phyloP scores from a whole-genome alignment of 2,888 invertebrate species.

The Chrysolina haemoptera region DNA sequence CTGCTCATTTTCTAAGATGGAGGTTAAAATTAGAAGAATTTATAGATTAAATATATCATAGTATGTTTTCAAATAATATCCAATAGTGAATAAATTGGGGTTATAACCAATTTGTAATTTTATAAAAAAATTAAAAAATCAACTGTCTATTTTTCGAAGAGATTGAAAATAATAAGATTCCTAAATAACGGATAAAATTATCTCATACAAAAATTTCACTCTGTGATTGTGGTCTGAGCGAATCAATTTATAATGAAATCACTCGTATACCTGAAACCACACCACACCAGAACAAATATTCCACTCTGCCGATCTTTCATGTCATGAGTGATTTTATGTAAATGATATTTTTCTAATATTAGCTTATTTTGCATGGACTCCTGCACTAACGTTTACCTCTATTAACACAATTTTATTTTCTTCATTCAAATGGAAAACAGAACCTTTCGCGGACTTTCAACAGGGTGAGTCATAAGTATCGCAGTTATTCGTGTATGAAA shows the following conservation, averaged over 20 bases:
- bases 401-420: slow-evolving; percentile 25
- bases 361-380: not conserved
- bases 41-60: too few relatives aligned
- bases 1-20: too few relatives aligned
- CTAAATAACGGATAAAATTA: too few relatives aligned
- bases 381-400: slow-evolving; percentile 1
- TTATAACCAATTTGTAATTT: too few relatives aligned
- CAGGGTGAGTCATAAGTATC: slow-evolving; percentile 22
- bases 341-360: not conserved
- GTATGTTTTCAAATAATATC: too few relatives aligned
- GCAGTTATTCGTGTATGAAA: not conserved
- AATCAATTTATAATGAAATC: not conserved
- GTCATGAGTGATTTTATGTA: slow-evolving; percentile 5
- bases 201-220: too few relatives aligned
- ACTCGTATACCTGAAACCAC: not conserved
- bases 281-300: not conserved
- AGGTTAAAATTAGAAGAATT: too few relatives aligned
- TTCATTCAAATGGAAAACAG: slow-evolving; percentile 21
- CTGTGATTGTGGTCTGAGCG: too few relatives aligned
- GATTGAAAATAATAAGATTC: too few relatives aligned
- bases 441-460: slow-evolving; percentile 24
- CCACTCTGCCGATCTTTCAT: not conserved
- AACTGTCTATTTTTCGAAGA: too few relatives aligned
- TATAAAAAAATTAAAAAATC: too few relatives aligned
- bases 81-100: too few relatives aligned